These are phyloP conservation scores for Ctenodactylus gundi DNA, from an alignment of 2,113 vertebrate species.

Conservation along the genomic window DNA sequence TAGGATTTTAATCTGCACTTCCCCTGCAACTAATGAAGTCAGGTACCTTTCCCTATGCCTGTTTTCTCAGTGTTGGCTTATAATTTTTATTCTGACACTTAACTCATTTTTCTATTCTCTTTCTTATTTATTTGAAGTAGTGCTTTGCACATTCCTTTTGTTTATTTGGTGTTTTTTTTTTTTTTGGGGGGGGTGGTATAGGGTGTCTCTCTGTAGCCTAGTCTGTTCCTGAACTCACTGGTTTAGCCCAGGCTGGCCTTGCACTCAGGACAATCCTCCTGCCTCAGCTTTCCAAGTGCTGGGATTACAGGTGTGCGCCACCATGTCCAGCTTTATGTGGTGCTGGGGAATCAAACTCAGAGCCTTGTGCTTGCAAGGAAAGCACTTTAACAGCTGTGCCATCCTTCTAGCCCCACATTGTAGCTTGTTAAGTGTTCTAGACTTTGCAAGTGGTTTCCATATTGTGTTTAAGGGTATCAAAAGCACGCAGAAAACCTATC, in stretches of 20 bases:
- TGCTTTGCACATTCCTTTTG: constrained; percentile 4
- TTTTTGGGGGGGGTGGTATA: too few species aligned
- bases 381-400: too few species aligned
- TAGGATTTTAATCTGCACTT: neutral
- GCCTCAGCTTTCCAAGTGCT: too few species aligned
- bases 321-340: too few species aligned
- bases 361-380: too few species aligned
- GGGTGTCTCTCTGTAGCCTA: too few species aligned
- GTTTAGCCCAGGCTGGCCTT: too few species aligned
- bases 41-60: neutral
- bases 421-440: neutral
- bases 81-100: neutral
- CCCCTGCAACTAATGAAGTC: neutral
- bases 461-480: neutral
- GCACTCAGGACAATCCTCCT: too few species aligned
- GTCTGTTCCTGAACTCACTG: too few species aligned
- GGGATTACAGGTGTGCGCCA: too few species aligned
- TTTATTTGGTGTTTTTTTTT: neutral
- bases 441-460: neutral
- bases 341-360: too few species aligned
- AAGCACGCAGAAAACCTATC: neutral
- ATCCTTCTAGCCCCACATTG: neutral
- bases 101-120: neutral
- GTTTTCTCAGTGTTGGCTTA: neutral
- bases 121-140: neutral